phyloP scores from a whole-genome alignment of 2,888 invertebrate species.

The Phortica magna region DNA sequence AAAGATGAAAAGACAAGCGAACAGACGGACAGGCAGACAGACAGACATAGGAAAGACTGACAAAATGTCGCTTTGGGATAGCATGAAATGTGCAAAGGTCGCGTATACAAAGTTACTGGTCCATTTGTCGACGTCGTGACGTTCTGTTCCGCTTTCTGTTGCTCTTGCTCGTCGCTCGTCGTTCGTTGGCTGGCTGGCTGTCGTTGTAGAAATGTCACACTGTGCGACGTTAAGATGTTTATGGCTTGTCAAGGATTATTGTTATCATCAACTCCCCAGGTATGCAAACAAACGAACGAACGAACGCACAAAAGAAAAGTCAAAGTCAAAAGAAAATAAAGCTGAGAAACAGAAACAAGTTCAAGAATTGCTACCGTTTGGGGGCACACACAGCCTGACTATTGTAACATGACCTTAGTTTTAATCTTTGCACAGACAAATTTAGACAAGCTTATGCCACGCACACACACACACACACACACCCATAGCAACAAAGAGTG shows the following conservation, averaged over 20 bases:
- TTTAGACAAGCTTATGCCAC: constrained; percentile 22
- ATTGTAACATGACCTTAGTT: constrained; percentile 45
- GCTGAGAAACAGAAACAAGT: not conserved
- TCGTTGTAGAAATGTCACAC: constrained; percentile 38
- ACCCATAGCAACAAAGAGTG: not conserved
- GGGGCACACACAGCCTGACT: constrained; percentile 14
- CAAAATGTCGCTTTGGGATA: not conserved
- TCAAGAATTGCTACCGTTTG: not conserved
- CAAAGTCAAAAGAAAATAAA: constrained; percentile 39
- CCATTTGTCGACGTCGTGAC: not conserved
- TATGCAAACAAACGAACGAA: constrained; percentile 58
- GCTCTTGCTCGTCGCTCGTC: constrained; percentile 24
- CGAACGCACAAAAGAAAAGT: constrained; percentile 48
- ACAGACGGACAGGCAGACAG: not conserved
- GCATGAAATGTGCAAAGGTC: not conserved
- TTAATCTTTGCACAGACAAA: constrained; percentile 53
- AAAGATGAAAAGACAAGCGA: not conserved
- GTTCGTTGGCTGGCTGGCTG: not conserved
- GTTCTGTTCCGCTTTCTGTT: constrained; percentile 31
- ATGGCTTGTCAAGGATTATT: constrained; percentile 72
- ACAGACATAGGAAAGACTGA: not conserved
- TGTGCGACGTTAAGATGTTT: constrained; percentile 63
- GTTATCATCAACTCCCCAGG: constrained; percentile 70
- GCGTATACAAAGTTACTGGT: not conserved
- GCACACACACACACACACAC: not conserved